Evolutionary conservation across 2,797 vertebrate genomes (phyloP).

Genomic region (Vespertilio murinus): DNA sequence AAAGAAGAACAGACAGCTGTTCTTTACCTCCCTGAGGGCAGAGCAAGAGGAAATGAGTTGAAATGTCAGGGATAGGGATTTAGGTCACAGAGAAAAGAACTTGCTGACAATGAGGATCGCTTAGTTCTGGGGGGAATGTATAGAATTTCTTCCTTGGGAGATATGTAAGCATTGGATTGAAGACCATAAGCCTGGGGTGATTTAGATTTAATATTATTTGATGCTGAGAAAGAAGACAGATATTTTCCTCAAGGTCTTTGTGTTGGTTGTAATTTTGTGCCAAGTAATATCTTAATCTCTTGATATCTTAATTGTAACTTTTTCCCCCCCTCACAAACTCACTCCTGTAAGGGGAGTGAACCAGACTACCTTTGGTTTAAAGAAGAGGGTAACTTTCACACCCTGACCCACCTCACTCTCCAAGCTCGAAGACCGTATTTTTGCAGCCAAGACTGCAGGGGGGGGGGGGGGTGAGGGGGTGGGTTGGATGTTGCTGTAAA

Average conservation of each 20-base stretch:
- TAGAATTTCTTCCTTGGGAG: conserved; percentile 37
- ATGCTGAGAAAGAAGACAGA: background rate
- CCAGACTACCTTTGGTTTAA: background rate
- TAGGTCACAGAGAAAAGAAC: conserved; percentile 25
- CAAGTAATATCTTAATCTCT: background rate
- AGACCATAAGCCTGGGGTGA: background rate
- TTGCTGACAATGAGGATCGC: background rate
- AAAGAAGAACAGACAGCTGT: conserved; percentile 10
- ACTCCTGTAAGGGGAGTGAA: background rate
- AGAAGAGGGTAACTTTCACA: background rate
- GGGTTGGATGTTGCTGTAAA: background rate
- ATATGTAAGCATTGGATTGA: conserved; percentile 18
- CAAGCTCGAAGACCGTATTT: background rate
- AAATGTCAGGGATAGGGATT: conserved; percentile 2
- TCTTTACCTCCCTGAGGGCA: background rate
- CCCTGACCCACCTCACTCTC: background rate
- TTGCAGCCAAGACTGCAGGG: background rate
- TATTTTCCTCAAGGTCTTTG: background rate
- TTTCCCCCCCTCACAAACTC: background rate
- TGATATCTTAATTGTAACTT: background rate
- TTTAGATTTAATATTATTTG: conserved; percentile 15
- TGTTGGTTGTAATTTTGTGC: background rate
- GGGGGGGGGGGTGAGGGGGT: background rate
- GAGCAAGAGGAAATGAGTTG: conserved; percentile 47
- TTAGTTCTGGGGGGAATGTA: conserved; percentile 15